Conservation (phyloP, 2,888 invertebrate species). For the Phorcus lineatus region DNA sequence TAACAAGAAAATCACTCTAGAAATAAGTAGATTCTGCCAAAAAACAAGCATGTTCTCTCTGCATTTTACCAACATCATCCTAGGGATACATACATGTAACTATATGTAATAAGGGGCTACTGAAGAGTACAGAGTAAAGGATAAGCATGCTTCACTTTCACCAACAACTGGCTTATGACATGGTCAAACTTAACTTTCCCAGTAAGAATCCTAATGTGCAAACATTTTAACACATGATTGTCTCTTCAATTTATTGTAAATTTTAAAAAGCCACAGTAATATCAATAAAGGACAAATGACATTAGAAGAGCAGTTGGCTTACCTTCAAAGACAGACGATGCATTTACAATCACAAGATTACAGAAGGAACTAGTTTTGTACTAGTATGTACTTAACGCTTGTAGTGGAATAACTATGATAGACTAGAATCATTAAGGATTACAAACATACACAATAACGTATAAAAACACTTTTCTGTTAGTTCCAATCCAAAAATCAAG, state of each 20-base stretch:
- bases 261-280: slow-evolving; percentile 20
- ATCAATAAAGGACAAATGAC: not conserved
- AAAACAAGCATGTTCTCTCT: not conserved
- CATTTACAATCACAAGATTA: slow-evolving; percentile 17
- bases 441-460: slow-evolving; percentile 17
- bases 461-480: slow-evolving; percentile 20
- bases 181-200: not conserved
- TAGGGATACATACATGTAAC: slow-evolving; percentile 11
- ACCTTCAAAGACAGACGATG: not conserved
- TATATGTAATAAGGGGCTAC: not conserved
- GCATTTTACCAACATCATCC: not conserved
- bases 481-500: slow-evolving; percentile 10
- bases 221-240: slow-evolving; percentile 14
- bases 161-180: not conserved
- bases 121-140: not conserved
- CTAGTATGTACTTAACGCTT: not conserved
- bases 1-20: not conserved
- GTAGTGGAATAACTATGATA: slow-evolving; percentile 15
- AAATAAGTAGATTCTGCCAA: slow-evolving; percentile 22
- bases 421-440: slow-evolving; percentile 21
- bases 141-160: slow-evolving; percentile 1
- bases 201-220: not conserved
- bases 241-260: slow-evolving; percentile 14
- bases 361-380: not conserved
- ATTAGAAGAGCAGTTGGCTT: not conserved